Evolutionary conservation across 2,797 vertebrate species (phyloP).

Genomic region (Alca torda): DNA sequence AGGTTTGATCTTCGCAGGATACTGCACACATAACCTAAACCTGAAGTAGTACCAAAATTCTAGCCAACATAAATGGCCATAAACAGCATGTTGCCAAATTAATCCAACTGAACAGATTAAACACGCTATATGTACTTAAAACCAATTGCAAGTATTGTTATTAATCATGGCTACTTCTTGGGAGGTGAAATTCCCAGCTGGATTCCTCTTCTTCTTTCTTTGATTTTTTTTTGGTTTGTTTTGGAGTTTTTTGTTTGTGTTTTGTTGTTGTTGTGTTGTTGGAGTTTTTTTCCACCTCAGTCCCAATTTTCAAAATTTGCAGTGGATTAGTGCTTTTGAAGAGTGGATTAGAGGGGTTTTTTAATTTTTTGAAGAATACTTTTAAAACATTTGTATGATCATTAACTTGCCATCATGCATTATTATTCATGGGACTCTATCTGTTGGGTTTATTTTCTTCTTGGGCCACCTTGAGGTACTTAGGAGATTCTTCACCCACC

Average conservation of each 20-base stretch:
- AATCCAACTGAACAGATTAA: not conserved
- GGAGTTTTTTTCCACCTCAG: not conserved
- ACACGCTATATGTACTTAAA: not conserved
- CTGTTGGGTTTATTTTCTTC: not conserved
- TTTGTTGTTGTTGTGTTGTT: too few species aligned
- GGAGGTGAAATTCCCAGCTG: not conserved
- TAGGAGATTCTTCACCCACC: not conserved
- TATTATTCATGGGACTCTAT: not conserved
- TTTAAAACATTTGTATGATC: not conserved
- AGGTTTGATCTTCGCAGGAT: not conserved
- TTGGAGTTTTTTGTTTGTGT: not conserved
- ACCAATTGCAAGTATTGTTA: not conserved
- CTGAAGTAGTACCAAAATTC: not conserved
- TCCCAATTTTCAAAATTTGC: not conserved
- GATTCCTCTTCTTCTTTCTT: not conserved
- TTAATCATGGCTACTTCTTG: not conserved
- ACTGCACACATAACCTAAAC: not conserved
- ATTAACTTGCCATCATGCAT: not conserved
- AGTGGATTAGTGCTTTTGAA: not conserved
- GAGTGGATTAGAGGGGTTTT: not conserved
- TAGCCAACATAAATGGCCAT: not conserved
- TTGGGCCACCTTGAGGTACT: not conserved
- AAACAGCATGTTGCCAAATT: not conserved
- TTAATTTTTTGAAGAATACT: not conserved
- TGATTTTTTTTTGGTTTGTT: too few species aligned